Evolutionary conservation across 2,888 invertebrate species (phyloP).

Genomic region (Parnassius glacialis): DNA sequence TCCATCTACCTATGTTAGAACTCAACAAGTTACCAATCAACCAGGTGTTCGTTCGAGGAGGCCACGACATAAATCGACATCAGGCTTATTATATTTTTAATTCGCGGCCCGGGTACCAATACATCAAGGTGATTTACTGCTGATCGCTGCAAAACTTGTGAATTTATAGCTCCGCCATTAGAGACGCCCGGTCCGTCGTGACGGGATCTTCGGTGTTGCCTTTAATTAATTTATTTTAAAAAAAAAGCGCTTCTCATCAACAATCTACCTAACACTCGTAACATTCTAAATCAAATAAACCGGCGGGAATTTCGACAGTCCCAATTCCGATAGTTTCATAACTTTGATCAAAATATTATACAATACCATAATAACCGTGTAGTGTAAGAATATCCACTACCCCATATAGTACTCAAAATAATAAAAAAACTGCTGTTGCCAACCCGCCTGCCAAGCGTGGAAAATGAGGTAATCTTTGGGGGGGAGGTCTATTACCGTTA

Average conservation of each 20-base stretch:
- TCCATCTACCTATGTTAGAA: not conserved
- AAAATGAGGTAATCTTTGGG: too few species aligned
- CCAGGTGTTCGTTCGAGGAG: constrained; percentile 2
- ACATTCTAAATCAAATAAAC: too few species aligned
- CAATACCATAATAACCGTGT: too few species aligned
- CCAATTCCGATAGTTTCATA: too few species aligned
- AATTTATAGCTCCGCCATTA: constrained; percentile 32
- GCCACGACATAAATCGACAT: constrained; percentile 28
- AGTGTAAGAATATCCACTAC: too few species aligned
- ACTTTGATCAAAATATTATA: too few species aligned
- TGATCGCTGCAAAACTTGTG: constrained; percentile 29
- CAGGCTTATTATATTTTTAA: constrained; percentile 37
- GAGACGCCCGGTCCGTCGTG: constrained; percentile 24
- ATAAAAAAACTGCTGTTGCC: too few species aligned
- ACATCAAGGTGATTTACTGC: constrained; percentile 35
- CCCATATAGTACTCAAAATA: too few species aligned
- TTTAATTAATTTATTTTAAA: constrained; percentile 14
- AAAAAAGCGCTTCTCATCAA: constrained; percentile 2
- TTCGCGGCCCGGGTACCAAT: constrained; percentile 30
- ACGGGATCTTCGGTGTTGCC: constrained; percentile 21
- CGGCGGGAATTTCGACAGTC: too few species aligned
- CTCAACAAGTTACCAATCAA: constrained; percentile 3
- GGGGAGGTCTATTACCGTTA: too few species aligned
- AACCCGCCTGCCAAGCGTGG: too few species aligned
- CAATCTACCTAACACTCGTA: too few species aligned